Evolutionary conservation across 2,888 invertebrate species (phyloP).

Genomic region (Drosophila emarginata): DNA sequence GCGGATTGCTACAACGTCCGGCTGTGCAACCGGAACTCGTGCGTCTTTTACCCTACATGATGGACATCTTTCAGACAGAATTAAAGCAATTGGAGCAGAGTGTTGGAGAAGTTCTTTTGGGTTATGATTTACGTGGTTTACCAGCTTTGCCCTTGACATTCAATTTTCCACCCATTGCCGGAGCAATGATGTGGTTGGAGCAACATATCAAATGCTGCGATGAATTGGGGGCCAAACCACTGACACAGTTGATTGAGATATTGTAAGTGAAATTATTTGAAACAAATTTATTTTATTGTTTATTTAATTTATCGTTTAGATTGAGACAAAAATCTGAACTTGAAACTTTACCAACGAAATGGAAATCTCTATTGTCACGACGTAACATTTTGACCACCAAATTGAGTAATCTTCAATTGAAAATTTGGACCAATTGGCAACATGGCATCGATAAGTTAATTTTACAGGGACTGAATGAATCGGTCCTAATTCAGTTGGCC

Average conservation of each 20-base stretch:
- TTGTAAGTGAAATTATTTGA: slow-evolving; percentile 54
- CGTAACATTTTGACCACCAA: slow-evolving; percentile 78
- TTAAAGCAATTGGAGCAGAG: slow-evolving; percentile 72
- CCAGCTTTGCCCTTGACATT: slow-evolving; percentile 61
- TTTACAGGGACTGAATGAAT: slow-evolving; percentile 79
- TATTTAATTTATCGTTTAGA: slow-evolving; percentile 22
- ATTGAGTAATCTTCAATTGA: slow-evolving; percentile 83
- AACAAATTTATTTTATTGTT: neutral
- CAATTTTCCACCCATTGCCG: slow-evolving; percentile 87
- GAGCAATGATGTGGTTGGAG: slow-evolving; percentile 88
- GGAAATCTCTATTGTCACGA: slow-evolving; percentile 63
- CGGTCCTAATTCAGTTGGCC: slow-evolving; percentile 66
- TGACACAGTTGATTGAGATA: slow-evolving; percentile 62
- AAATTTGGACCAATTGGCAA: slow-evolving; percentile 84
- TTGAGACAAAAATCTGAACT: slow-evolving; percentile 46
- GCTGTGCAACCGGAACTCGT: slow-evolving; percentile 84
- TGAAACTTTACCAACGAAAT: slow-evolving; percentile 42
- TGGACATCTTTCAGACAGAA: slow-evolving; percentile 82
- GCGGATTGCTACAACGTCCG: slow-evolving; percentile 84
- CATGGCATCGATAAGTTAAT: slow-evolving; percentile 83
- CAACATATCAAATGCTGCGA: slow-evolving; percentile 85
- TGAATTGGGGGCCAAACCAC: slow-evolving; percentile 62
- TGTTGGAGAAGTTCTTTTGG: slow-evolving; percentile 62
- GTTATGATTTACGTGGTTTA: slow-evolving; percentile 64
- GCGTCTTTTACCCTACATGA: slow-evolving; percentile 83